Evolutionary conservation across 2,797 vertebrate species (phyloP).

Genomic region (Tauraco hartlaubi): DNA sequence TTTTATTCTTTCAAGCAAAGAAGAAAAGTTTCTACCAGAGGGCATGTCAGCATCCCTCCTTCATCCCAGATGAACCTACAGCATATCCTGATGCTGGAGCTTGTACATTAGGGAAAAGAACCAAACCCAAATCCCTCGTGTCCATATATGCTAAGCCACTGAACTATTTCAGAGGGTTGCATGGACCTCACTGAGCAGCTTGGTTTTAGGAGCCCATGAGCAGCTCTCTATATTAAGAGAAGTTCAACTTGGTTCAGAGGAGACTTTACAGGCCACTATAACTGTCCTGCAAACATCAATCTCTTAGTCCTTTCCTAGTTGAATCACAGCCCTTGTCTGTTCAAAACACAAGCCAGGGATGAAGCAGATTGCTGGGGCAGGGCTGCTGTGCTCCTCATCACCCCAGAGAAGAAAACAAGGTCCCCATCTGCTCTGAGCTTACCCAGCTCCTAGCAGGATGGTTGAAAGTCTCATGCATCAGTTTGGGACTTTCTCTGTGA

Average conservation of each 20-base stretch:
- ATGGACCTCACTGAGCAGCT: background rate
- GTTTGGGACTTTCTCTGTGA: background rate
- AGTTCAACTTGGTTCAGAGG: background rate
- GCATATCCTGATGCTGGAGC: background rate
- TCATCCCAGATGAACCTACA: background rate
- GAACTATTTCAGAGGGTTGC: background rate
- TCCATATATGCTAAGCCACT: background rate
- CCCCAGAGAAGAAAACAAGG: background rate
- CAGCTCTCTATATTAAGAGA: background rate
- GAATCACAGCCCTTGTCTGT: background rate
- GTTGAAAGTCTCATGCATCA: background rate
- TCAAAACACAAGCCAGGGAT: background rate
- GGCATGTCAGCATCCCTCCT: background rate
- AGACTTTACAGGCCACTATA: background rate
- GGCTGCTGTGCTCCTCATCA: background rate
- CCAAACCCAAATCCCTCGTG: background rate
- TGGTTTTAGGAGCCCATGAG: background rate
- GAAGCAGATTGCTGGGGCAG: background rate
- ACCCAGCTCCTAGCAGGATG: background rate
- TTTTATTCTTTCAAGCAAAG: background rate
- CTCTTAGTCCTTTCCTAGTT: background rate
- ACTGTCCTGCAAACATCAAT: background rate
- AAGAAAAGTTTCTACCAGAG: background rate
- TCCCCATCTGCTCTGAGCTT: background rate
- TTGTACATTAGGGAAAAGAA: background rate